phyloP scores from a whole-genome alignment of 2,888 invertebrate genomes.

The Drosophila eohydei region DNA sequence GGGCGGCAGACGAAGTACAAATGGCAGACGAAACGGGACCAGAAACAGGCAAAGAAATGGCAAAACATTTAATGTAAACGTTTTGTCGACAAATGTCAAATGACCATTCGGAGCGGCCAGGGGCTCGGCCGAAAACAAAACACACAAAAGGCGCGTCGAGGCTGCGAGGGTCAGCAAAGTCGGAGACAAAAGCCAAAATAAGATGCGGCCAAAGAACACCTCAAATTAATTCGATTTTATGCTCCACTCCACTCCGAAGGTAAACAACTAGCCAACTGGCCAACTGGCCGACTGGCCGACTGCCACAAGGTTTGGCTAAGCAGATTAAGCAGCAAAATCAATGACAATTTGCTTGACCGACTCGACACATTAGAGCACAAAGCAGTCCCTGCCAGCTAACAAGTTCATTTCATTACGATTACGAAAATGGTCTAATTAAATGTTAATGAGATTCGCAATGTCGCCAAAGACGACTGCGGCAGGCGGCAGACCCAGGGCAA shows the following conservation, averaged over 20 bases:
- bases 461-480: slow-evolving; percentile 1
- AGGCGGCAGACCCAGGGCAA: too few relatives aligned
- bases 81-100: slow-evolving; percentile 81
- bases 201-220: slow-evolving; percentile 38
- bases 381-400: slow-evolving; percentile 33
- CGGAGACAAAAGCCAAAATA: slow-evolving; percentile 23
- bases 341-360: slow-evolving; percentile 67
- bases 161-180: slow-evolving; percentile 11
- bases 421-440: slow-evolving; percentile 71
- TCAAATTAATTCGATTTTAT: slow-evolving; percentile 79
- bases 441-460: slow-evolving; percentile 62
- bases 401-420: slow-evolving; percentile 69
- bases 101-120: slow-evolving; percentile 55
- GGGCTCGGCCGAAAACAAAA: slow-evolving; percentile 28
- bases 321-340: slow-evolving; percentile 75
- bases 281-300: slow-evolving; percentile 11
- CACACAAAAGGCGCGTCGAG: slow-evolving; percentile 60
- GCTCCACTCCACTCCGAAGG: slow-evolving; percentile 57
- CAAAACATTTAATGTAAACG: slow-evolving; percentile 80
- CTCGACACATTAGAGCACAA: slow-evolving; percentile 39
- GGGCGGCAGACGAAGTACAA: slow-evolving; percentile 1
- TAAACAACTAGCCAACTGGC: slow-evolving; percentile 34
- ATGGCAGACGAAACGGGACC: slow-evolving; percentile 30
- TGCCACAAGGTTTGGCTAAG: slow-evolving; percentile 29
- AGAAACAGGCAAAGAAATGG: slow-evolving; percentile 64